These are phyloP conservation scores for Protobothrops mucrosquamatus DNA, from an alignment of 2,113 vertebrate species.

Conservation along the genomic window DNA sequence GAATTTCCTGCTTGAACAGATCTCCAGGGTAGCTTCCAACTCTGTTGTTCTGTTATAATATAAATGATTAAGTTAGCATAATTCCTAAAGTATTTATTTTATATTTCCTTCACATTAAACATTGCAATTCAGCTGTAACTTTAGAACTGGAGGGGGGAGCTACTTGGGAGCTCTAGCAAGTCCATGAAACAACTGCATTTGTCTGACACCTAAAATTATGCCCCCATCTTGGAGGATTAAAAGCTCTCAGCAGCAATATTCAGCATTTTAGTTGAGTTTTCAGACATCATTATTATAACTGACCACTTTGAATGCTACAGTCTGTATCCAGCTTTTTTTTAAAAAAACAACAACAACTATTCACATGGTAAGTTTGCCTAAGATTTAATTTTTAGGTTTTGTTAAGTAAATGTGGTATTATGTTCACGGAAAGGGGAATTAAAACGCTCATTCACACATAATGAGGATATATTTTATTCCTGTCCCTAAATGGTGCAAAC, in stretches of 20 bases:
- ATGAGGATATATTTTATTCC: background rate
- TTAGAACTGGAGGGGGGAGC: background rate
- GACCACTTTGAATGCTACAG: background rate
- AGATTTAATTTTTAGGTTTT: background rate
- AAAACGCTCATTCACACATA: background rate
- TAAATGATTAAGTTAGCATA: background rate
- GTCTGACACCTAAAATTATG: background rate
- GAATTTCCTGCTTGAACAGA: background rate
- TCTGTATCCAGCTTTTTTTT: background rate
- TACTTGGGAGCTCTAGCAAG: background rate
- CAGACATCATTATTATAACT: background rate
- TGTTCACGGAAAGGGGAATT: background rate
- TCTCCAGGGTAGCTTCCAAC: background rate
- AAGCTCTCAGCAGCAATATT: background rate
- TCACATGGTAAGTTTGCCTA: background rate
- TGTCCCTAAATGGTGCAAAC: background rate
- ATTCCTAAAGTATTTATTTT: background rate
- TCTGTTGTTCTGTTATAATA: background rate
- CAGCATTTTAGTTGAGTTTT: background rate
- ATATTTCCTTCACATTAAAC: background rate
- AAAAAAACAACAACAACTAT: no score
- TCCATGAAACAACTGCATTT: background rate
- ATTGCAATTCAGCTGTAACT: background rate
- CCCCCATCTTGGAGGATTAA: background rate
- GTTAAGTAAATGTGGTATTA: background rate